phyloP scores from a whole-genome alignment of 2,888 invertebrate genomes.

The Octonoba sinensis region DNA sequence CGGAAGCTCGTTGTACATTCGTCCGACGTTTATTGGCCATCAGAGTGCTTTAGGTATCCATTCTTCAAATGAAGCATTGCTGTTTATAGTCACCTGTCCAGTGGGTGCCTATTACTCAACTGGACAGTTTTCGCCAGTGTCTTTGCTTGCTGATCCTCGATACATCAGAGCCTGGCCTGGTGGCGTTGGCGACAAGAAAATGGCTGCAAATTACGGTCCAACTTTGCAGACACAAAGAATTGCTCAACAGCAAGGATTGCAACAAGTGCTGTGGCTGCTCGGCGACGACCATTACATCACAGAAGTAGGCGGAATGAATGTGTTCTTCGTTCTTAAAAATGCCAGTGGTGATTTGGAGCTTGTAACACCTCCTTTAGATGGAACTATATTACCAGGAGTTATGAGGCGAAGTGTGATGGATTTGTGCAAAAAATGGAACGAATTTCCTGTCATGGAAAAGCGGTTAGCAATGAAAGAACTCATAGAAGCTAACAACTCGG shows the following conservation, averaged over 20 bases:
- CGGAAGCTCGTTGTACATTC: conserved; percentile 91
- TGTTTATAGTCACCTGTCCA: conserved; percentile 92
- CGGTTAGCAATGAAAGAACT: conserved; percentile 87
- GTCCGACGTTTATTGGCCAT: conserved; percentile 95
- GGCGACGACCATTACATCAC: conserved; percentile 93
- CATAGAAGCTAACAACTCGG: conserved; percentile 80
- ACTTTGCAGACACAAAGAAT: conserved; percentile 75
- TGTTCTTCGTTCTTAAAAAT: conserved; percentile 86
- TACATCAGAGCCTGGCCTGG: conserved; percentile 84
- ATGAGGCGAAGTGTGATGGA: conserved; percentile 89
- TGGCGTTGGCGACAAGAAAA: conserved; percentile 93
- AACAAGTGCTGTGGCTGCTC: conserved; percentile 96
- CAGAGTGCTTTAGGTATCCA: conserved; percentile 90
- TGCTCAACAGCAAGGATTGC: conserved; percentile 85
- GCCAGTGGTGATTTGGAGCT: conserved; percentile 93
- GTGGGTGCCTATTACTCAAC: conserved; percentile 92
- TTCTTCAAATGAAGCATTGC: conserved; percentile 85
- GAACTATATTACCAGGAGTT: conserved; percentile 94
- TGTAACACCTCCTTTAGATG: conserved; percentile 90
- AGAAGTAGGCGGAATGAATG: conserved; percentile 98
- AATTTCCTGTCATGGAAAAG: conserved; percentile 82
- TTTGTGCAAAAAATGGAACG: conserved; percentile 79
- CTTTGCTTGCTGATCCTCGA: conserved; percentile 90
- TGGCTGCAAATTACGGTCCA: conserved; percentile 84
- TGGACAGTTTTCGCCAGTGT: conserved; percentile 79